Evolutionary conservation across 1,140 invertebrate species (phyloP), one percentile per base, ranked within the genome.

Genomic region (Drosophila varians): DNA sequence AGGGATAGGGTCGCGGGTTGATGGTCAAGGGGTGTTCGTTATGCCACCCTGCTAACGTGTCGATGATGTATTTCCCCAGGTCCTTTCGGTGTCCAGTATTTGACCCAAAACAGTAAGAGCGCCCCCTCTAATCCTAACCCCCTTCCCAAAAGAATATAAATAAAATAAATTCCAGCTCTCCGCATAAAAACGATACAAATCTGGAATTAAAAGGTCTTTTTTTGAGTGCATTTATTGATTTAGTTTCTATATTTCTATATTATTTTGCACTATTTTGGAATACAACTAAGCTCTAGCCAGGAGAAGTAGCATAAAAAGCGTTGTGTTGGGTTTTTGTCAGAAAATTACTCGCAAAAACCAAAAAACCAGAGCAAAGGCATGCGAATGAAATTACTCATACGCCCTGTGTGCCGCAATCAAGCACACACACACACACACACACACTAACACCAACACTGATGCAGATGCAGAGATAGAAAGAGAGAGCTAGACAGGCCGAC

Each of bases 151-250:
- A 53, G 5, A 9, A 9, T n/a, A 42, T 9, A 26, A 54, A 8
- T n/a, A 49, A 34, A 49, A 49, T 18, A 57, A 45, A 14, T 12
- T 4, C 28, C 14, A 9, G 12, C 40, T 12, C 7, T 12, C 7
- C 3, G 1, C 3, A 43, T 43, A 43, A 56, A 36, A 26, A 12
- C 42, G 21, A 62, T 60, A 40, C 19, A 60, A 54, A 23, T n/a
- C 9, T n/a, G 11, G 16, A 19, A 26, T 9, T 19, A 46, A 46
- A 36, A 3, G 11, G 23, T 9, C 26, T 36, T 62, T 58, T 21
- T n/a, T 43, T 16, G 62, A 65, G 48, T 76, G 75, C 79, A 69
- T 62, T 86, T 86, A 86, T 86, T 86, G 80, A 79, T 86, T 80
- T 70, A 80, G 83, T 34, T 18, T 25, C 12, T 34, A 8, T 72